A percentile compares a stretch with the other conserved stretches of the same genome.
These are phyloP conservation scores for Actenoides hombroni DNA, from an alignment of 2,113 vertebrate species.

Conservation along the genomic window DNA sequence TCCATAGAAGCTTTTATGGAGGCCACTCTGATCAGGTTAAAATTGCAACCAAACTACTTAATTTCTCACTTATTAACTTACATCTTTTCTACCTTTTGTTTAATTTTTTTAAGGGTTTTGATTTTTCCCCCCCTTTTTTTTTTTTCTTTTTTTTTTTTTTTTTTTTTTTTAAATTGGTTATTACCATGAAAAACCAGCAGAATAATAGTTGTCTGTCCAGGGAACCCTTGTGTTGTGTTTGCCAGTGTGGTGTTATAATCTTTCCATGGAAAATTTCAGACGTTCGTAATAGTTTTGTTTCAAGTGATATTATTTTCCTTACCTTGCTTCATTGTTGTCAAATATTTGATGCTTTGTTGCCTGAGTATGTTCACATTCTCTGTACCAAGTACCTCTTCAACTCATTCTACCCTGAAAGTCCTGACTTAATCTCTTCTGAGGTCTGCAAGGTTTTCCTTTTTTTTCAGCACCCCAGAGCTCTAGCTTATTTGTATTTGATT, in stretches of 20 bases:
- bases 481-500: conserved; percentile 10
- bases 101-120: neutral
- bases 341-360: neutral
- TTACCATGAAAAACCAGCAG: neutral
- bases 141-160: neutral
- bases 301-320: neutral
- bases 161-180: neutral
- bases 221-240: neutral
- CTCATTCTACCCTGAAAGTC: neutral
- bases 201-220: neutral
- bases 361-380: neutral
- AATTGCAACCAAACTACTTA: neutral
- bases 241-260: neutral
- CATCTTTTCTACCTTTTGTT: neutral
- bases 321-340: neutral
- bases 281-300: neutral
- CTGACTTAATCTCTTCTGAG: neutral
- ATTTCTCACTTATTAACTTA: neutral
- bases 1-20: neutral
- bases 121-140: neutral
- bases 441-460: neutral
- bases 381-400: neutral
- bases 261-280: neutral
- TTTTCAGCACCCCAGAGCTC: neutral
- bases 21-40: neutral